Percentiles rank a stretch among this genome's conserved stretches.
These are phyloP conservation scores for Dendropsophus ebraccatus DNA, from an alignment of 2,113 vertebrate species.

Conservation along the genomic window DNA sequence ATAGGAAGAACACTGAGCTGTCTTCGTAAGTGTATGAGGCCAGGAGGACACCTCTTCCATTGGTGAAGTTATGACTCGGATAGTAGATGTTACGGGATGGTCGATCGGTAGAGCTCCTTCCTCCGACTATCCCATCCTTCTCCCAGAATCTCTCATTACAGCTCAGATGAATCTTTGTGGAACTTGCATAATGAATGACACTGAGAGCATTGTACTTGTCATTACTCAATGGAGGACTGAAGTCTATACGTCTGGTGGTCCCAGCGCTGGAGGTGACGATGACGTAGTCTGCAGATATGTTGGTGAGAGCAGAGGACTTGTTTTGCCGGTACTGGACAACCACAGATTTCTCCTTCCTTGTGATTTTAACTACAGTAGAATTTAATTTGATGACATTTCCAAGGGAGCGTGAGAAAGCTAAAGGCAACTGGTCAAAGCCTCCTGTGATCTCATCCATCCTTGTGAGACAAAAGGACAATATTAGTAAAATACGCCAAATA, in stretches of 20 bases:
- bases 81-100: constrained; percentile 63
- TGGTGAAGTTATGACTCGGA: constrained; percentile 55
- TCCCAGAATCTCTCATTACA: constrained; percentile 67
- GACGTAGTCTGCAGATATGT: constrained; percentile 58
- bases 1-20: constrained; percentile 37
- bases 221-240: constrained; percentile 63
- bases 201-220: constrained; percentile 59
- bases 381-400: constrained; percentile 57
- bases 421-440: constrained; percentile 67
- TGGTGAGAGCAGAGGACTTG: constrained; percentile 20
- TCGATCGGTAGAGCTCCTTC: constrained; percentile 65
- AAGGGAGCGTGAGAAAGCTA: constrained; percentile 62
- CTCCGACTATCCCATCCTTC: constrained; percentile 63
- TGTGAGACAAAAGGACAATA: no score
- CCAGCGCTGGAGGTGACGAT: constrained; percentile 64
- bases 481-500: no score
- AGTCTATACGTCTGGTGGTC: constrained; percentile 61
- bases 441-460: no score
- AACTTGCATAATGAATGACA: constrained; percentile 62
- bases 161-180: constrained; percentile 67
- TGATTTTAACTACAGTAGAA: constrained; percentile 59
- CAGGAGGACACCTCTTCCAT: constrained; percentile 65
- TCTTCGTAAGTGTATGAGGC: constrained; percentile 67
- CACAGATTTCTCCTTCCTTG: not conserved
- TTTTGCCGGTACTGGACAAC: constrained; percentile 53